These are phyloP conservation scores for Eristalis tenax DNA, from an alignment of 2,888 invertebrate genomes.

Conservation along the genomic window DNA sequence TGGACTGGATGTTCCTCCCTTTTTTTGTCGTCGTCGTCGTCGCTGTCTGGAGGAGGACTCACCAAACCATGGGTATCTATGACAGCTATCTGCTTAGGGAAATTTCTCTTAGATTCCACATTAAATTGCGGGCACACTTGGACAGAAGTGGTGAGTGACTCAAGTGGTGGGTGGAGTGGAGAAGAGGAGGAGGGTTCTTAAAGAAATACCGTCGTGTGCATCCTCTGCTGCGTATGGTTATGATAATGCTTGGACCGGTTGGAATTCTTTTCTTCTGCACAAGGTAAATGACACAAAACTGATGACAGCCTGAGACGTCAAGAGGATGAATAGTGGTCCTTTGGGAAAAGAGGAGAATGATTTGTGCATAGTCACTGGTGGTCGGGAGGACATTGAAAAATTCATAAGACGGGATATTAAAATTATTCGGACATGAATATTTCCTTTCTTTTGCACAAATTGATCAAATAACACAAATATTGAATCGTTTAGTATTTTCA, in stretches of 20 bases:
- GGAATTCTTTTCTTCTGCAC: constrained; percentile 50
- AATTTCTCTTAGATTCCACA: constrained; percentile 66
- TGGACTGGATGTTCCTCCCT: not conserved
- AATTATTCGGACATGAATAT: constrained; percentile 69
- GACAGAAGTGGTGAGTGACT: not conserved
- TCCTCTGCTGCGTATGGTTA: constrained; percentile 46
- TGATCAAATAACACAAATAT: constrained; percentile 66
- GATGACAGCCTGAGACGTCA: not conserved
- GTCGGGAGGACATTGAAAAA: constrained; percentile 48
- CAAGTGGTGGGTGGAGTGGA: not conserved
- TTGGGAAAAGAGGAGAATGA: constrained; percentile 38
- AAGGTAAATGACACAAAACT: constrained; percentile 37
- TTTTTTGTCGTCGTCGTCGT: constrained; percentile 6
- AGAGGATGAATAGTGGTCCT: constrained; percentile 48
- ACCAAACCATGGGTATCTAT: constrained; percentile 51
- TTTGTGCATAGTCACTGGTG: constrained; percentile 58
- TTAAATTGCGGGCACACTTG: constrained; percentile 58
- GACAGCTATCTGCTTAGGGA: constrained; percentile 67
- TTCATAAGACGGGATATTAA: constrained; percentile 64
- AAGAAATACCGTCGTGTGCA: constrained; percentile 17
- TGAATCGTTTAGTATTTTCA: constrained; percentile 30
- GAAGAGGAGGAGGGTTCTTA: not conserved
- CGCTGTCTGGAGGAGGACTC: constrained; percentile 21
- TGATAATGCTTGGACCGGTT: constrained; percentile 61
- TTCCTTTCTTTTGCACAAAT: constrained; percentile 58